Conservation (phyloP, 53 echinoderm and acorn worm species). For the Arbacia lixula region DNA sequence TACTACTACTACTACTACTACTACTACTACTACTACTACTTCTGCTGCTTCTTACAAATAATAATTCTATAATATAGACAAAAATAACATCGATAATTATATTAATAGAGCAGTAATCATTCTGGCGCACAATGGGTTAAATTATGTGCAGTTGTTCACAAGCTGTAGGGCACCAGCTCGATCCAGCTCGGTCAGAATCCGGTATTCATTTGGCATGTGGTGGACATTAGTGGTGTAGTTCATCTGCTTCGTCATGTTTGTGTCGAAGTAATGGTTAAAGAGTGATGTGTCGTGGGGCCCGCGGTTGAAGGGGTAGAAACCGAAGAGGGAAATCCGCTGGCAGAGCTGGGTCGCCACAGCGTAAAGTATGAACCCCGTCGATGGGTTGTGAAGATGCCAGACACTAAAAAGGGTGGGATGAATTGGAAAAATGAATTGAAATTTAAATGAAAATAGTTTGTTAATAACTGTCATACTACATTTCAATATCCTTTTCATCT, state of each 20-base stretch:
- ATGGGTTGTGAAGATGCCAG: neutral
- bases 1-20: too few species aligned
- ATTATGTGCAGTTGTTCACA: conserved; percentile 11
- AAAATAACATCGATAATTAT: too few species aligned
- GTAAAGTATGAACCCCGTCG: conserved; percentile 3
- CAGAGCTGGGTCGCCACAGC: conserved; percentile 21
- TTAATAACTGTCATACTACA: neutral
- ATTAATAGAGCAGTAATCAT: too few species aligned
- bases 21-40: too few species aligned
- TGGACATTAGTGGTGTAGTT: conserved; percentile 5
- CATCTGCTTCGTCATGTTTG: neutral
- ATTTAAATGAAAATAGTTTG: neutral
- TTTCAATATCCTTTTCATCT: too few species aligned
- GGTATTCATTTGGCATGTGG: conserved; percentile 21
- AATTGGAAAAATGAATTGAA: neutral
- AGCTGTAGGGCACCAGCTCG: conserved; percentile 3
- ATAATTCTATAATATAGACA: too few species aligned
- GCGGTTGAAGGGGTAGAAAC: conserved; percentile 12
- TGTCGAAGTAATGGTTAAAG: conserved; percentile 5
- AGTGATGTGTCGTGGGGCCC: neutral
- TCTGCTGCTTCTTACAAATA: too few species aligned
- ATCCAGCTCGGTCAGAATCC: neutral
- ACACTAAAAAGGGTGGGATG: neutral
- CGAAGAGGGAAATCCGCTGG: neutral
- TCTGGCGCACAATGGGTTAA: too few species aligned